phyloP scores from a whole-genome alignment of 2,113 vertebrate species.

The Pseudopodoces humilis region DNA sequence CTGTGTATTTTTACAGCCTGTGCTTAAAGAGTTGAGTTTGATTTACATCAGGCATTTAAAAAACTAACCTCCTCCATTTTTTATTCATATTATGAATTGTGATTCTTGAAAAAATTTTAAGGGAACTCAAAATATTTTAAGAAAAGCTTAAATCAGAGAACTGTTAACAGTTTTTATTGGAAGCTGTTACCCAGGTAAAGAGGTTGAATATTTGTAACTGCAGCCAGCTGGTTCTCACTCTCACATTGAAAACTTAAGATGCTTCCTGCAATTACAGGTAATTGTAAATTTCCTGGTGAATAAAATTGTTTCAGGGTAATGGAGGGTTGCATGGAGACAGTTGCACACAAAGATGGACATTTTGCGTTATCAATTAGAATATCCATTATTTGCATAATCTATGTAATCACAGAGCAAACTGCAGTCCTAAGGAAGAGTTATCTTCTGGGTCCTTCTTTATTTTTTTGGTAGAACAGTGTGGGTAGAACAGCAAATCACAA shows the following conservation, averaged over 20 bases:
- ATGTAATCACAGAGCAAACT: background rate
- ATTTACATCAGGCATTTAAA: background rate
- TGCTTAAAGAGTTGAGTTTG: background rate
- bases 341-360: background rate
- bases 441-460: background rate
- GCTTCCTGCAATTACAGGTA: background rate
- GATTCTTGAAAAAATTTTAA: background rate
- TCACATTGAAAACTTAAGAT: background rate
- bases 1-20: background rate
- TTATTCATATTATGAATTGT: background rate
- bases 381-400: background rate
- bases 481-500: background rate
- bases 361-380: background rate
- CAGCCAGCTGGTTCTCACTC: background rate
- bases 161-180: background rate
- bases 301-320: background rate
- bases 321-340: background rate
- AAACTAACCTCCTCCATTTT: background rate
- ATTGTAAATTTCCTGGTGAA: constrained; percentile 4
- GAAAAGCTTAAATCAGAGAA: background rate
- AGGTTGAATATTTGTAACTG: background rate
- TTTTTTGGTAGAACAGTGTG: background rate
- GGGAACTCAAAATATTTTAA: background rate
- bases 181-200: background rate
- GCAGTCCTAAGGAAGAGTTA: background rate